Conservation (phyloP, 2,888 invertebrate genomes). For the Rhorus exstirpatorius region DNA sequence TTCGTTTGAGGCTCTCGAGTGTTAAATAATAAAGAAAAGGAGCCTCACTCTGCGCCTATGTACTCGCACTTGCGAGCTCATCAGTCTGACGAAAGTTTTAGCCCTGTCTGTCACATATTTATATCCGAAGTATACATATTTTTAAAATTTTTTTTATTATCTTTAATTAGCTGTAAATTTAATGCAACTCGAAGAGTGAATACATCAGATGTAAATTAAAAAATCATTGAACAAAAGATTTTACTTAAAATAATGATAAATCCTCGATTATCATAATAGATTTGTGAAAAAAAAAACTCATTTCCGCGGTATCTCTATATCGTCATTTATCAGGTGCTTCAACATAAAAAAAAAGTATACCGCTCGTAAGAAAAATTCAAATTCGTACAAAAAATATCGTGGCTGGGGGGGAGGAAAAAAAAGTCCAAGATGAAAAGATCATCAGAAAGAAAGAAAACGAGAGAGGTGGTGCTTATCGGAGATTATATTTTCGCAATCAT, state of each 20-base stretch:
- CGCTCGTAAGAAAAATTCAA: too few relatives aligned
- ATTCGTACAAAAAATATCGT: too few relatives aligned
- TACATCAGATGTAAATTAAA: too few relatives aligned
- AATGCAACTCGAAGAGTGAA: background rate
- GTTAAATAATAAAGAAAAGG: conserved; percentile 83
- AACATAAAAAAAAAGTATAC: too few relatives aligned
- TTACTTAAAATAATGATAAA: too few relatives aligned
- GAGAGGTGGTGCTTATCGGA: background rate
- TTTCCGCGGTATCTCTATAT: too few relatives aligned
- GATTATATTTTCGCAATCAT: conserved; percentile 43
- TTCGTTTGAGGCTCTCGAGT: conserved; percentile 84
- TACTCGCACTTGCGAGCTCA: conserved; percentile 6
- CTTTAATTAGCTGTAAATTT: background rate
- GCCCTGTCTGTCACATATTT: conserved; percentile 49
- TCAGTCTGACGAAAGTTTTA: conserved; percentile 59
- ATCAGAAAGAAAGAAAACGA: conserved; percentile 14
- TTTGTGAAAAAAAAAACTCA: too few relatives aligned
- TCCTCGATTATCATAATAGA: too few relatives aligned
- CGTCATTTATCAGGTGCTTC: too few relatives aligned
- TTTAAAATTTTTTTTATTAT: too few relatives aligned
- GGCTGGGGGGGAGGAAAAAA: too few relatives aligned
- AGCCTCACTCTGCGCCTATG: conserved; percentile 27
- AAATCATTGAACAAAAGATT: conserved; percentile 5
- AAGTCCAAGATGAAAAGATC: conserved; percentile 10
- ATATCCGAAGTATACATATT: conserved; percentile 43